These are phyloP conservation scores for Masnerella sp. DNA, from an alignment of 2,888 invertebrate genomes.

Conservation along the genomic window DNA sequence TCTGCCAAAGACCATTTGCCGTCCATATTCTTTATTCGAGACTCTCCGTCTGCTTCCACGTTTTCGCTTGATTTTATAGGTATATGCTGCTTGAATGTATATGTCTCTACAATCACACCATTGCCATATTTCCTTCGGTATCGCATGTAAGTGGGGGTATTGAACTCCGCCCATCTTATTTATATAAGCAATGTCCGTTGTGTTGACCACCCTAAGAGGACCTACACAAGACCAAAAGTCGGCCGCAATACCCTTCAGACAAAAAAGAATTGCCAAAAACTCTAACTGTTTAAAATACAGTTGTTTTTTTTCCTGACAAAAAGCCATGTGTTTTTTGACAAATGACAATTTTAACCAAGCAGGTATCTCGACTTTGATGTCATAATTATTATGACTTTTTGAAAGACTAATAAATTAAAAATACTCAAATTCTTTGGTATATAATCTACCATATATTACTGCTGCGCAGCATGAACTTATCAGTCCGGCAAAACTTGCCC, in stretches of 20 bases:
- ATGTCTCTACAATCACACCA: conserved; percentile 13
- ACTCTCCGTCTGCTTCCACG: conserved; percentile 8
- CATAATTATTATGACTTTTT: conserved; percentile 17
- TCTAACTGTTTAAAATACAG: too few relatives aligned
- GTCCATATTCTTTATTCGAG: conserved; percentile 3
- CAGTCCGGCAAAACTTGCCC: neutral
- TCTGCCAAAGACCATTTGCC: conserved; percentile 1
- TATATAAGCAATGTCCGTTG: conserved; percentile 38
- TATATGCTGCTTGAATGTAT: conserved; percentile 6
- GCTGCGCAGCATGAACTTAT: conserved; percentile 13
- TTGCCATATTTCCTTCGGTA: conserved; percentile 7
- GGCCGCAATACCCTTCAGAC: conserved; percentile 41
- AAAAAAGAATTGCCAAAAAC: conserved; percentile 30
- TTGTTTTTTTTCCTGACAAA: too few relatives aligned
- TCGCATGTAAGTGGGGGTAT: conserved; percentile 22
- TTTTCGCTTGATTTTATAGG: conserved; percentile 3
- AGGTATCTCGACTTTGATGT: conserved; percentile 20
- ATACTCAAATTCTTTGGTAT: conserved; percentile 45
- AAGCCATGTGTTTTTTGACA: too few relatives aligned
- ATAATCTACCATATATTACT: conserved; percentile 40
- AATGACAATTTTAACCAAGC: conserved; percentile 24
- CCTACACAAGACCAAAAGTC: conserved; percentile 20
- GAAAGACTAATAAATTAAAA: conserved; percentile 18
- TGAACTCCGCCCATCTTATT: conserved; percentile 36
- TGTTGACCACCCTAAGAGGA: conserved; percentile 48